Percentiles rank a stretch among this genome's conserved stretches.
Evolutionary conservation across 2,888 invertebrate species (phyloP).

Genomic region (Eupithecia centaureata): DNA sequence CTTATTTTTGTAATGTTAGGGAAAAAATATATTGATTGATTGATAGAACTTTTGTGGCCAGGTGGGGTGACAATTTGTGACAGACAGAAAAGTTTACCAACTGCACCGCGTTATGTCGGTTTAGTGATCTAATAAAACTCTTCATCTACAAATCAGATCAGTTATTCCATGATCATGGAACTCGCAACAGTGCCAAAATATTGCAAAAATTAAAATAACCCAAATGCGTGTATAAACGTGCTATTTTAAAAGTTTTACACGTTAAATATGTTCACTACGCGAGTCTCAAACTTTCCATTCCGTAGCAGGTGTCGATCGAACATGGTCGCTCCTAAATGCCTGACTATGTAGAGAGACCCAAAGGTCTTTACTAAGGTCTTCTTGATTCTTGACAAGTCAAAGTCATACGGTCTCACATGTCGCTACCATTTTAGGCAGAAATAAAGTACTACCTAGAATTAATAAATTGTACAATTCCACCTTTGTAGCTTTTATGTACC

Average conservation of each 20-base stretch:
- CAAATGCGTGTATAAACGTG: neutral
- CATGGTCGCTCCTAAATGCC: slow-evolving; percentile 33
- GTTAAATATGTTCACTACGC: neutral
- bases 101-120: no score
- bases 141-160: no score
- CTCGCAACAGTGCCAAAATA: neutral
- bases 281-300: slow-evolving; percentile 23
- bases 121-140: neutral
- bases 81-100: neutral
- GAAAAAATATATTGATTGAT: no score
- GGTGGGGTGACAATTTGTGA: neutral
- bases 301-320: slow-evolving; percentile 29
- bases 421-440: slow-evolving; percentile 50
- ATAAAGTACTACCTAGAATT: slow-evolving; percentile 33
- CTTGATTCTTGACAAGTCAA: slow-evolving; percentile 37
- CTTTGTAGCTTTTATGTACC: slow-evolving; percentile 57
- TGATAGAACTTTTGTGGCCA: no score
- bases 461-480: slow-evolving; percentile 64
- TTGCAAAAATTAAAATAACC: neutral
- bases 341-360: slow-evolving; percentile 38
- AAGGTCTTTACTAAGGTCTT: slow-evolving; percentile 40
- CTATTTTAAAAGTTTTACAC: neutral
- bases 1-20: no score
- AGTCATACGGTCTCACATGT: slow-evolving; percentile 26
- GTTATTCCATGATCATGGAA: neutral